phyloP scores from a whole-genome alignment of 1,140 invertebrate genomes.

The Dendrolimus punctatus region DNA sequence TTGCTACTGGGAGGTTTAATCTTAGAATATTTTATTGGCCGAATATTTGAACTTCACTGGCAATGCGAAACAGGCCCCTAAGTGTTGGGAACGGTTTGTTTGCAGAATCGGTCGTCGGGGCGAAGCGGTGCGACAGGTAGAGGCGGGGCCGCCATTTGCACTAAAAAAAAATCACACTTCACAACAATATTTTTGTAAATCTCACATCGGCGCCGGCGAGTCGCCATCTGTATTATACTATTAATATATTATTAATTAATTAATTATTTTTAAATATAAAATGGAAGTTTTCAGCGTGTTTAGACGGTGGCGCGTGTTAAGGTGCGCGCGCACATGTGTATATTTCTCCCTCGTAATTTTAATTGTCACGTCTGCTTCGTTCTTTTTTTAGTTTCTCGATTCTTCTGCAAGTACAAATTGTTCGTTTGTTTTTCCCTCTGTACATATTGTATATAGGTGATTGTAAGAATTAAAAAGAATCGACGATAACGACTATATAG shows the following conservation, averaged over 20 bases:
- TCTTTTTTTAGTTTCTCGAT: slow-evolving; percentile 37
- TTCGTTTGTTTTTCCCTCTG: slow-evolving; percentile 59
- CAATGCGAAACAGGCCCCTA: too few species aligned
- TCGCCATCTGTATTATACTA: slow-evolving; percentile 13
- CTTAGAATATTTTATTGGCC: too few species aligned
- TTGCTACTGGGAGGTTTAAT: too few species aligned
- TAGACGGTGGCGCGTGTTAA: slow-evolving; percentile 8
- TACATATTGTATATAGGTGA: slow-evolving; percentile 65
- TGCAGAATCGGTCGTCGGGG: slow-evolving; percentile 27
- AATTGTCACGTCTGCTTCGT: slow-evolving; percentile 20
- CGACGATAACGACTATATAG: too few species aligned
- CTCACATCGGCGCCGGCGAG: slow-evolving; percentile 23
- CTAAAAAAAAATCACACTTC: slow-evolving; percentile 17
- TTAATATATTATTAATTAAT: slow-evolving; percentile 34
- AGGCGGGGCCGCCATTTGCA: slow-evolving; percentile 13
- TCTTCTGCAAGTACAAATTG: slow-evolving; percentile 71
- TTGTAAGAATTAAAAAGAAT: slow-evolving; percentile 21
- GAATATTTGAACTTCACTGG: too few species aligned
- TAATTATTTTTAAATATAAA: slow-evolving; percentile 16
- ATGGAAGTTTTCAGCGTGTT: slow-evolving; percentile 30
- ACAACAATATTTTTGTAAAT: slow-evolving; percentile 46
- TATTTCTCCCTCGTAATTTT: slow-evolving; percentile 29
- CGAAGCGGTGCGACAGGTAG: slow-evolving; percentile 49
- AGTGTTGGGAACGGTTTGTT: slow-evolving; percentile 4
- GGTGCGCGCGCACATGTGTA: slow-evolving; percentile 22